Conservation (phyloP, 2,797 vertebrate genomes). For the Sylvilagus floridanus region DNA sequence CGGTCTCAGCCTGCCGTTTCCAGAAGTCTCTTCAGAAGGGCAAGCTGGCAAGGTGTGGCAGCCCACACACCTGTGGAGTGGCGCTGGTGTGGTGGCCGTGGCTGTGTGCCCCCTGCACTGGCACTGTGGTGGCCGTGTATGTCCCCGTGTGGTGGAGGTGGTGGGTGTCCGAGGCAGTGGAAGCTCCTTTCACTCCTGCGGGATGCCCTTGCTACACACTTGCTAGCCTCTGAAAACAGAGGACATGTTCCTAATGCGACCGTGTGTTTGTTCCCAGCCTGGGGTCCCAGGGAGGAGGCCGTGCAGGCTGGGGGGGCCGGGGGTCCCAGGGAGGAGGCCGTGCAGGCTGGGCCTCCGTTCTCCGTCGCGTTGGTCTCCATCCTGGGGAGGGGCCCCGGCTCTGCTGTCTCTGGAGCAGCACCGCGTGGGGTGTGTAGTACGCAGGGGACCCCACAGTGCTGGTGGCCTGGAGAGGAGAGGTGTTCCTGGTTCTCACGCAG, state of each 20-base stretch:
- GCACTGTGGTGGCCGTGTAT: too few species aligned
- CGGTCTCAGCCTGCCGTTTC: not conserved
- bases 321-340: too few species aligned
- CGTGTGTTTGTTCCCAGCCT: not conserved
- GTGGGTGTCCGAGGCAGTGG: not conserved
- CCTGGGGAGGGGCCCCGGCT: not conserved
- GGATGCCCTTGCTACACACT: not conserved
- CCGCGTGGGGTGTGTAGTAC: not conserved
- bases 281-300: too few species aligned
- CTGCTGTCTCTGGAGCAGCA: not conserved
- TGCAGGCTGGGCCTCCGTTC: too few species aligned
- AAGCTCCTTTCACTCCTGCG: not conserved
- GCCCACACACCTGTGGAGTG: not conserved
- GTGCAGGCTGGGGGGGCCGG: too few species aligned
- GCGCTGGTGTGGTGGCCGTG: too few species aligned
- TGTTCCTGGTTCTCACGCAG: not conserved
- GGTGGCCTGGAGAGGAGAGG: not conserved
- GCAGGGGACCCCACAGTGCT: not conserved
- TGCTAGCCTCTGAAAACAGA: not conserved
- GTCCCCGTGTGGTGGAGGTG: not conserved
- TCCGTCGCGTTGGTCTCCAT: too few species aligned
- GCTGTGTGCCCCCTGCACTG: too few species aligned
- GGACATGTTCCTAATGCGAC: not conserved
- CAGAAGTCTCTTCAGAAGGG: not conserved
- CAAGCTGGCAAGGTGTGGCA: not conserved